A percentile compares a stretch with the other conserved stretches of the same genome.
Evolutionary conservation across 2,888 invertebrate species (phyloP).

Genomic region (Azorinus chamasolen): DNA sequence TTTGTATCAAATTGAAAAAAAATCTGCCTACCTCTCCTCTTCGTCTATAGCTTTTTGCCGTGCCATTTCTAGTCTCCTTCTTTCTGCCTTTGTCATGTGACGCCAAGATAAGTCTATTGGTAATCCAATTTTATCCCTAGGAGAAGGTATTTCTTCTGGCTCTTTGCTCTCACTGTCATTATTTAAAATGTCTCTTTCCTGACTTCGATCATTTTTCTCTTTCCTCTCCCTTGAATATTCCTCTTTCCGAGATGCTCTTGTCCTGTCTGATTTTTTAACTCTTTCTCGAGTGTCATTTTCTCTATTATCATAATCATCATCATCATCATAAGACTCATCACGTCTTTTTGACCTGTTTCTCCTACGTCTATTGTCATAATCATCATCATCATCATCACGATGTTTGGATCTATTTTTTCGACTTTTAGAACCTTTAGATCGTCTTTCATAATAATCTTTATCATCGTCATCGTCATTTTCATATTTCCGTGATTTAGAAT

Average conservation of each 20-base stretch:
- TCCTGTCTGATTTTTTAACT: constrained; percentile 15
- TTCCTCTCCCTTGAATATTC: constrained; percentile 24
- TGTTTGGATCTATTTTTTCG: constrained; percentile 35
- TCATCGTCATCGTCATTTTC: constrained; percentile 37
- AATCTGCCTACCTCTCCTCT: constrained; percentile 67
- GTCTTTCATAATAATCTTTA: constrained; percentile 30
- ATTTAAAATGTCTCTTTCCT: constrained; percentile 44
- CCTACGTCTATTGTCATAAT: constrained; percentile 27
- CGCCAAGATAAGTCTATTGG: constrained; percentile 72
- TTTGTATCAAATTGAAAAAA: too few relatives aligned
- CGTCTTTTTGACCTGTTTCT: constrained; percentile 33
- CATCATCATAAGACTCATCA: constrained; percentile 15
- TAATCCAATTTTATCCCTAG: constrained; percentile 65
- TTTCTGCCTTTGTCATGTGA: constrained; percentile 75
- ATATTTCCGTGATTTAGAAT: constrained; percentile 20
- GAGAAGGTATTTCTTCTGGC: constrained; percentile 51
- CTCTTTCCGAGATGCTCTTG: constrained; percentile 12
- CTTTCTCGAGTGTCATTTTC: constrained; percentile 17
- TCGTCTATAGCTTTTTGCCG: constrained; percentile 63
- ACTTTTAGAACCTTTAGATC: constrained; percentile 2
- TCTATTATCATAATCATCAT: constrained; percentile 22
- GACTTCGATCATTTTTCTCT: constrained; percentile 27
- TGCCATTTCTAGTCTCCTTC: constrained; percentile 64
- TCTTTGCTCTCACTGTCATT: constrained; percentile 34
- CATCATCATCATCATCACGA: constrained; percentile 37